phyloP scores from a whole-genome alignment of 2,888 invertebrate species.

The Agrochola lota region DNA sequence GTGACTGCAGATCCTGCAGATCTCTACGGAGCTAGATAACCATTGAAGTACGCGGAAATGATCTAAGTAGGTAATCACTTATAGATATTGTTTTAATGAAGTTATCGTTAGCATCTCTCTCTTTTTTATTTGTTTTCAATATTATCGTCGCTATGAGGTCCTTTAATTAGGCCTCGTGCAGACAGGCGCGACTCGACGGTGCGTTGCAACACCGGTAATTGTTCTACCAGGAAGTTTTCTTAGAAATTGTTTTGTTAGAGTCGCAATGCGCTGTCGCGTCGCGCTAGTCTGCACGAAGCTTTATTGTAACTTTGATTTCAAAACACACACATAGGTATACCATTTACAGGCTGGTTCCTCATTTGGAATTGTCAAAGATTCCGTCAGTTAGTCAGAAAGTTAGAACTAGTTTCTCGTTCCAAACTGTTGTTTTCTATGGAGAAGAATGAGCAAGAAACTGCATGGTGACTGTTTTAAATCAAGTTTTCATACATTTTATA shows the following conservation, averaged over 20 bases:
- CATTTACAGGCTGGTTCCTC: no score
- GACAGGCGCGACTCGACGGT: no score
- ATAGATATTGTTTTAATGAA: conserved; percentile 4
- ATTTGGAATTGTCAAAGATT: not conserved
- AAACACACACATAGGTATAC: not conserved
- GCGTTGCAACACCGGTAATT: no score
- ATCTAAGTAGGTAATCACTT: conserved; percentile 7
- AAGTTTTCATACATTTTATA: not conserved
- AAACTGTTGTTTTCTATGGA: not conserved
- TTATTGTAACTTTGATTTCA: not conserved
- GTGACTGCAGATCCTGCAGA: no score
- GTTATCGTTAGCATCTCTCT: not conserved
- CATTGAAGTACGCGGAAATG: conserved; percentile 13
- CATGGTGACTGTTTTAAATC: not conserved
- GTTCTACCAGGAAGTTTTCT: no score
- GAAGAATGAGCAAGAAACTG: not conserved
- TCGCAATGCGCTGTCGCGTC: no score
- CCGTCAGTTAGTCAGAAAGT: not conserved
- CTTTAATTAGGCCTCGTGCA: not conserved
- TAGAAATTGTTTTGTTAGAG: no score
- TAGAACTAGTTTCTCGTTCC: not conserved
- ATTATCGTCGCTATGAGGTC: not conserved
- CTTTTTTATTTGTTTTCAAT: not conserved
- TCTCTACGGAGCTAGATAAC: conserved; percentile 43
- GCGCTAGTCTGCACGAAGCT: no score